Evolutionary conservation across 2,797 vertebrate genomes (phyloP).

Genomic region (Lacerta viridis): DNA sequence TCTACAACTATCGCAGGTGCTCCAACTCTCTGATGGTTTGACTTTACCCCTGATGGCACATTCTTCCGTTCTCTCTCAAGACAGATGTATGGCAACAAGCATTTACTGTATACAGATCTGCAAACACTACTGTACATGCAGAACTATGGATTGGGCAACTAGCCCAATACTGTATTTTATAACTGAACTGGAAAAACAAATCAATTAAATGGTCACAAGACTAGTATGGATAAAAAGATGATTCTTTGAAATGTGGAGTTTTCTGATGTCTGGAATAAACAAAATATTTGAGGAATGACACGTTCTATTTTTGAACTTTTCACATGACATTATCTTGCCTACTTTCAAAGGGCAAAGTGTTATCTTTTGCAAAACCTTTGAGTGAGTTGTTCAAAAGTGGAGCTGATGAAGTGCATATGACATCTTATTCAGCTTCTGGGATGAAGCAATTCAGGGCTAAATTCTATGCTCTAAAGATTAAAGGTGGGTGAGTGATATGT

Average conservation of each 20-base stretch:
- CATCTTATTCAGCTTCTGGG: background rate
- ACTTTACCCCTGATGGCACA: too few species aligned
- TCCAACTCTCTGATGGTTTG: too few species aligned
- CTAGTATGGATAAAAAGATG: background rate
- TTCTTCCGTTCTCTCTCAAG: too few species aligned
- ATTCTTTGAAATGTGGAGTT: accelerated
- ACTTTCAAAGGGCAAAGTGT: background rate
- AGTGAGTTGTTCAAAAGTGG: background rate
- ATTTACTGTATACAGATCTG: background rate
- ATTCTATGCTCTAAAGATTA: background rate
- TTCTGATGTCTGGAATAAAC: background rate
- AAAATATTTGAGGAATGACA: slow-evolving; percentile 4
- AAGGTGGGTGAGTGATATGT: background rate
- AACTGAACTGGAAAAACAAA: background rate
- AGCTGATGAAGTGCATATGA: background rate
- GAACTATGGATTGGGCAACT: background rate
- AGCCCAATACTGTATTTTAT: background rate
- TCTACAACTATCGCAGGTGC: too few species aligned
- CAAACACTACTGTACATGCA: background rate
- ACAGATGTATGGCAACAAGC: too few species aligned
- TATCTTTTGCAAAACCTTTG: slow-evolving; percentile 2
- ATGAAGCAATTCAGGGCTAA: background rate
- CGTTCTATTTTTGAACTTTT: slow-evolving; percentile 5
- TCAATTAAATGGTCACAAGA: background rate
- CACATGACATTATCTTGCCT: background rate